A percentile compares a stretch with the other conserved stretches of the same genome.
phyloP scores from a whole-genome alignment of 1,140 invertebrate species.

The Cyclargus thomasi region DNA sequence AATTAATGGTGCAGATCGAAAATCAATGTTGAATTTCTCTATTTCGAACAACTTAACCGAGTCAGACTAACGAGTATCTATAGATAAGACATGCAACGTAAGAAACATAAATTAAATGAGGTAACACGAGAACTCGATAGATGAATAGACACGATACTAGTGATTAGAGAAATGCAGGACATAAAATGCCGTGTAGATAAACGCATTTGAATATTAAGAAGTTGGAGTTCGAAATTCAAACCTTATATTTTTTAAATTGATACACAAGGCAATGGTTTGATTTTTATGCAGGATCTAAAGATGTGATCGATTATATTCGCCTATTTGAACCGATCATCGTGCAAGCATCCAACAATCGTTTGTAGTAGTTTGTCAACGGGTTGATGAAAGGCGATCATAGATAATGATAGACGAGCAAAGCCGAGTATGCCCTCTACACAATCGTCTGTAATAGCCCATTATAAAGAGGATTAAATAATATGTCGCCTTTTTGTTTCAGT shows the following conservation, averaged over 20 bases:
- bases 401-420: no score
- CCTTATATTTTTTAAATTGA: no score
- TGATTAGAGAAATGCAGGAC: constrained; percentile 12
- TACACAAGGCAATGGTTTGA: no score
- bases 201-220: background rate
- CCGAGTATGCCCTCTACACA: no score
- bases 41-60: constrained; percentile 18
- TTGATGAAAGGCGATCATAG: no score
- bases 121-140: constrained; percentile 13
- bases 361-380: no score
- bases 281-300: no score
- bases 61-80: constrained; percentile 8
- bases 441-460: no score
- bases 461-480: no score
- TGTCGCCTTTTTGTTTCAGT: background rate
- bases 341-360: no score
- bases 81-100: constrained; percentile 13
- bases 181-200: background rate
- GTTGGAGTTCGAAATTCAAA: background rate
- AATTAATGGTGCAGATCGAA: constrained; percentile 16
- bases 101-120: constrained; percentile 12
- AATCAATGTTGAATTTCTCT: constrained; percentile 18
- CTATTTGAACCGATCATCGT: no score
- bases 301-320: no score
- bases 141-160: background rate